Percentiles rank a stretch among this genome's conserved stretches.
phyloP scores from a whole-genome alignment of 2,888 invertebrate genomes.

The Psylliodes chrysocephalus region DNA sequence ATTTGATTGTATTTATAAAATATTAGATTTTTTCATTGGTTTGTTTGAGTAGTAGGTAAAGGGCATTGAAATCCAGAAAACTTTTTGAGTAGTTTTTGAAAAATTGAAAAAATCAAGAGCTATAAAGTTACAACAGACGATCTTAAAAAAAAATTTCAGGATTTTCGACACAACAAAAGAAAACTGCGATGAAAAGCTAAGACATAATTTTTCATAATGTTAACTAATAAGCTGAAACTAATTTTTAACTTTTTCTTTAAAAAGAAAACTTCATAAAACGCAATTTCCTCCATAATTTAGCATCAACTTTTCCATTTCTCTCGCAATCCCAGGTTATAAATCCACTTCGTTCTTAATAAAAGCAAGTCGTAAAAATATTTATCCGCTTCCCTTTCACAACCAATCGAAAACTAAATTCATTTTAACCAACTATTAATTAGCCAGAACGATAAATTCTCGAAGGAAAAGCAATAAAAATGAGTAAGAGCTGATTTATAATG shows the following conservation, averaged over 20 bases:
- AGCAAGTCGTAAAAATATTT: constrained; percentile 15
- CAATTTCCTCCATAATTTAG: neutral
- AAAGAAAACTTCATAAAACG: neutral
- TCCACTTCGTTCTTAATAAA: constrained; percentile 1
- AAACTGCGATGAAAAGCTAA: too few species aligned
- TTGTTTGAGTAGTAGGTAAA: too few species aligned
- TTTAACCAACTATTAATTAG: constrained; percentile 29
- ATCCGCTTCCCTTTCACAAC: constrained; percentile 8
- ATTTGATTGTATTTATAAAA: too few species aligned
- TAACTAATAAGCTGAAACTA: neutral
- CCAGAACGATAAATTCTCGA: constrained; percentile 54
- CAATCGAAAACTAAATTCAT: constrained; percentile 20
- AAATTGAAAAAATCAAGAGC: too few species aligned
- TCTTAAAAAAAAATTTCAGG: too few species aligned
- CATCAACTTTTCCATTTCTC: neutral
- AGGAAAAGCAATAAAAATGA: constrained; percentile 61
- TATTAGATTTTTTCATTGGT: too few species aligned
- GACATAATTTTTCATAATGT: too few species aligned
- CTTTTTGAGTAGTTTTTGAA: too few species aligned
- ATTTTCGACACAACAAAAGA: too few species aligned
- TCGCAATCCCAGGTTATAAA: neutral
- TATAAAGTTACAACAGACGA: too few species aligned
- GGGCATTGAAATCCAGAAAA: too few species aligned
- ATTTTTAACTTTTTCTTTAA: neutral
- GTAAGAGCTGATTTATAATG: constrained; percentile 64